phyloP scores from a whole-genome alignment of 2,888 invertebrate species.

The Dione vanillae region DNA sequence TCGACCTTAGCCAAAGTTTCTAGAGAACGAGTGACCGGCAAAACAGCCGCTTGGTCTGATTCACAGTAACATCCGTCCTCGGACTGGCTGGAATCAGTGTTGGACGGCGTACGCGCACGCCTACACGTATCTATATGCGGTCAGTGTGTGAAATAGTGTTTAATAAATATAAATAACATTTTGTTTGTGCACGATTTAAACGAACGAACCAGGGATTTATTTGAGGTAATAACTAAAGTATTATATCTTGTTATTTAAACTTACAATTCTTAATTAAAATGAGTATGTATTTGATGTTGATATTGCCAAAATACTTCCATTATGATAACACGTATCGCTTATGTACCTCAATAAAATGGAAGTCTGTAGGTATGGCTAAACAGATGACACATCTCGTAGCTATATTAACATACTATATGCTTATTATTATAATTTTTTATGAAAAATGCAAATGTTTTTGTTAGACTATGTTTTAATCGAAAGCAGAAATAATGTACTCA shows the following conservation, averaged over 20 bases:
- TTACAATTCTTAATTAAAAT: not conserved
- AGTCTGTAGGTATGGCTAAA: conserved; percentile 3
- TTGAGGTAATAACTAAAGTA: not conserved
- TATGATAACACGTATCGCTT: conserved; percentile 14
- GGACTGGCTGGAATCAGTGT: conserved; percentile 61
- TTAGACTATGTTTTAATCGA: not conserved
- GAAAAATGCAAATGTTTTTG: too few relatives aligned
- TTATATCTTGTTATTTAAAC: not conserved
- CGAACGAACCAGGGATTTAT: not conserved
- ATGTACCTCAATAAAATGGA: conserved; percentile 5
- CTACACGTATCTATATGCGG: conserved; percentile 67
- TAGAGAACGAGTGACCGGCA: conserved; percentile 66
- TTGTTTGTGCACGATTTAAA: not conserved
- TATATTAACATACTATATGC: not conserved
- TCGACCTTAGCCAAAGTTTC: conserved; percentile 56
- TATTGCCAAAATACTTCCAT: conserved; percentile 12
- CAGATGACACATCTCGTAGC: conserved; percentile 7
- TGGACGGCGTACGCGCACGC: conserved; percentile 70
- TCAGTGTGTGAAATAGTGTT: conserved; percentile 71
- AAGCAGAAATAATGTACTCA: too few relatives aligned
- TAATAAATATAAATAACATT: conserved; percentile 12
- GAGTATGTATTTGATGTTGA: conserved; percentile 55
- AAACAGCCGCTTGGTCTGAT: conserved; percentile 62
- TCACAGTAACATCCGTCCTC: conserved; percentile 71
- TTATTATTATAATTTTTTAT: not conserved